Conservation (phyloP, 2,888 invertebrate species). For the Heteromurus nitidus region DNA sequence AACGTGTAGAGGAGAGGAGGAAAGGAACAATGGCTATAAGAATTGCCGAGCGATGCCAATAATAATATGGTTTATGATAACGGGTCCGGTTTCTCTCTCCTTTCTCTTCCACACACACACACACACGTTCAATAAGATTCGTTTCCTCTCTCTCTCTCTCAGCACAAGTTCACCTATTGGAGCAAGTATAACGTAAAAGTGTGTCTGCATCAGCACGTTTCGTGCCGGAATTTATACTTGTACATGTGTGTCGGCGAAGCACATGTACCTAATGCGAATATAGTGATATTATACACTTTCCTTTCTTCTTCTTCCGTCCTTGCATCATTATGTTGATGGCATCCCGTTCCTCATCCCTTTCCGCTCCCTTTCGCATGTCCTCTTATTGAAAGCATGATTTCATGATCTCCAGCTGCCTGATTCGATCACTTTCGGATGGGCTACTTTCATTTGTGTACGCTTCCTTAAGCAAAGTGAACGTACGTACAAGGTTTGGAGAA, state of each 20-base stretch:
- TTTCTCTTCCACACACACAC: background rate
- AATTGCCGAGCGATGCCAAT: background rate
- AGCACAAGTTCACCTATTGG: too few species aligned
- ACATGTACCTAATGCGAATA: background rate
- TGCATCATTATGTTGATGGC: constrained; percentile 30
- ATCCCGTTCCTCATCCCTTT: constrained; percentile 36
- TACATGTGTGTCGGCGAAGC: background rate
- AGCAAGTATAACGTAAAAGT: too few species aligned
- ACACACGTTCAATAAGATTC: background rate
- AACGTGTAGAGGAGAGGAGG: background rate
- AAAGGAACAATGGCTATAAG: background rate
- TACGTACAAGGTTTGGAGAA: background rate
- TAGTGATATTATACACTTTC: constrained; percentile 9
- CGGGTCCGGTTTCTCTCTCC: background rate
- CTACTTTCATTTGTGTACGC: constrained; percentile 47
- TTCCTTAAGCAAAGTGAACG: constrained; percentile 21
- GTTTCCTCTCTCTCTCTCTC: too few species aligned
- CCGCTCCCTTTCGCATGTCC: constrained; percentile 40
- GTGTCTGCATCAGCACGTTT: constrained; percentile 14
- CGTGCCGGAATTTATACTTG: background rate
- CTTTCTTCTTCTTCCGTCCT: constrained; percentile 2
- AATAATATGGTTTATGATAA: constrained; percentile 1
- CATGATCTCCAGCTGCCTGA: constrained; percentile 32
- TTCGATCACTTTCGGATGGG: constrained; percentile 55
- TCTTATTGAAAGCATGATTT: constrained; percentile 38